Evolutionary conservation across 2,888 invertebrate species (phyloP).

Genomic region (Brachyptera risi): DNA sequence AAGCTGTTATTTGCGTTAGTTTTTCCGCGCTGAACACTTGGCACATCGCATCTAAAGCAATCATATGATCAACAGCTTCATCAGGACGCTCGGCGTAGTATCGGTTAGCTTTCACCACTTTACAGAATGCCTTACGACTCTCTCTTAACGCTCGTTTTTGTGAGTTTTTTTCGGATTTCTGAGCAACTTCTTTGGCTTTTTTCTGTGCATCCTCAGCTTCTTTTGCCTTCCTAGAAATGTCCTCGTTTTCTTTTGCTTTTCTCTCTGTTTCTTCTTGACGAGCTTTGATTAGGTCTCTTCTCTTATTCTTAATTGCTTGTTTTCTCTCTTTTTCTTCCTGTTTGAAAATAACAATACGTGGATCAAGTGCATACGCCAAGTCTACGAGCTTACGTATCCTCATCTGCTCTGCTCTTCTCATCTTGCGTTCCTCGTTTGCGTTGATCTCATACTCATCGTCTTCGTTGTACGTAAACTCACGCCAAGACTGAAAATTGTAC

Average conservation of each 20-base stretch:
- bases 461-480: constrained; percentile 97
- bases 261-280: constrained; percentile 71
- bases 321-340: constrained; percentile 85
- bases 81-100: constrained; percentile 68
- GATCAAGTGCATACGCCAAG: constrained; percentile 90
- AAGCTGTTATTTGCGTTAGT: constrained; percentile 28
- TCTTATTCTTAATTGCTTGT: constrained; percentile 58
- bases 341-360: constrained; percentile 86
- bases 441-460: constrained; percentile 97
- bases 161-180: constrained; percentile 81
- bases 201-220: constrained; percentile 80
- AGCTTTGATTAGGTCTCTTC: constrained; percentile 68
- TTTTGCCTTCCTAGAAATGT: constrained; percentile 55
- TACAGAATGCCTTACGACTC: constrained; percentile 75
- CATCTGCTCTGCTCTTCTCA: constrained; percentile 95
- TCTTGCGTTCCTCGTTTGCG: constrained; percentile 82
- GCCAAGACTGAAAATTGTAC: constrained; percentile 98
- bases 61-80: constrained; percentile 76
- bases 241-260: constrained; percentile 58
- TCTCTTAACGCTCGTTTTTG: constrained; percentile 81
- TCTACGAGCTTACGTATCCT: constrained; percentile 89
- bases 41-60: constrained; percentile 84
- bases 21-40: constrained; percentile 59
- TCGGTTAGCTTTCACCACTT: constrained; percentile 73
- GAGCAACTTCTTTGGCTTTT: constrained; percentile 71